A percentile compares a stretch with the other conserved stretches of the same genome.
Evolutionary conservation across 2,797 vertebrate species (phyloP).

Genomic region (Pangasius krempfi): DNA sequence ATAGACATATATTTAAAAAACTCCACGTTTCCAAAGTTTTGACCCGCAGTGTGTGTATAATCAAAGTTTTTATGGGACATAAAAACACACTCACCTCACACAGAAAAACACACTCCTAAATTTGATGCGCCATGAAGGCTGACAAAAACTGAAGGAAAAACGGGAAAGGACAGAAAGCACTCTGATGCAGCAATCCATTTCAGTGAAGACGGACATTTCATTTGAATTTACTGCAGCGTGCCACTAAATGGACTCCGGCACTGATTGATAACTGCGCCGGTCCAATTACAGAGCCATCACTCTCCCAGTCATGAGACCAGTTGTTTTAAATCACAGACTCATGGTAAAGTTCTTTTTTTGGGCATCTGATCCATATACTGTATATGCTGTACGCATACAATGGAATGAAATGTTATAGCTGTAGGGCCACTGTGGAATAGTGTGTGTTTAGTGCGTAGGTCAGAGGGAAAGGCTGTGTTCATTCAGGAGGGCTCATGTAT

Average conservation of each 20-base stretch:
- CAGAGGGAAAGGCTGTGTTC: neutral
- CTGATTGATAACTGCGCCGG: neutral
- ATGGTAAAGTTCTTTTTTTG: neutral
- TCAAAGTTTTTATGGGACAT: neutral
- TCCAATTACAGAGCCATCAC: slow-evolving; percentile 18
- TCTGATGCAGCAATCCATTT: neutral
- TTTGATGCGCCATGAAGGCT: neutral
- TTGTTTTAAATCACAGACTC: slow-evolving; percentile 5
- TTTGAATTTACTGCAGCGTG: neutral
- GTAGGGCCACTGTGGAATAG: neutral
- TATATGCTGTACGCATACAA: neutral
- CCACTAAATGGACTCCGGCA: neutral
- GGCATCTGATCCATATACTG: neutral
- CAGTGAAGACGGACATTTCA: neutral
- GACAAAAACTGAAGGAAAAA: neutral
- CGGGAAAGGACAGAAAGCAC: neutral
- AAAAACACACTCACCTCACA: slow-evolving; percentile 14
- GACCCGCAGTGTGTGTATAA: neutral
- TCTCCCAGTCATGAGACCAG: slow-evolving; percentile 10
- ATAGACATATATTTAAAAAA: neutral
- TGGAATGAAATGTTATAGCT: neutral
- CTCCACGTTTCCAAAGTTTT: neutral
- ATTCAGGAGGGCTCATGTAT: neutral
- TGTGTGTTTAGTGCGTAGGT: neutral
- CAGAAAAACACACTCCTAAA: neutral